These are phyloP conservation scores for Ptychochromis oligacanthus DNA, from an alignment of 2,113 vertebrate genomes.

Conservation along the genomic window DNA sequence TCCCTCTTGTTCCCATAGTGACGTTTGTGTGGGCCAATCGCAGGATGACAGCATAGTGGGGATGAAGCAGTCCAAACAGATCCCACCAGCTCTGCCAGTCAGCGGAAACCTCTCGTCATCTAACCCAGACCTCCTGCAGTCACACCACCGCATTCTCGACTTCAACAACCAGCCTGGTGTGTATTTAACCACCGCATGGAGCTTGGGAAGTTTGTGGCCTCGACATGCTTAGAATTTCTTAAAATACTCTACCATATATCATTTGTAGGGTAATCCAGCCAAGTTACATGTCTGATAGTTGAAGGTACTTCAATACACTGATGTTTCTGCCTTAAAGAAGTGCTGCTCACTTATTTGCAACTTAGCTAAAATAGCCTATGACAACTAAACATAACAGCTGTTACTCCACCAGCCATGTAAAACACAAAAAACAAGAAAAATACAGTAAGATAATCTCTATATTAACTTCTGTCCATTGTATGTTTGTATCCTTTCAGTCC, in stretches of 20 bases:
- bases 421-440: not conserved
- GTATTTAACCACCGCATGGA: constrained; percentile 9
- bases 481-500: constrained; percentile 73
- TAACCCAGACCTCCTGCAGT: constrained; percentile 95
- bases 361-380: no score
- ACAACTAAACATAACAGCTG: not conserved
- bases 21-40: constrained; percentile 96
- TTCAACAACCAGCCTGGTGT: constrained; percentile 95
- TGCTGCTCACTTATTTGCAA: no score
- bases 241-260: not conserved
- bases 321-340: no score
- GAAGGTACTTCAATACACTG: no score
- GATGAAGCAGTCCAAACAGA: constrained; percentile 94
- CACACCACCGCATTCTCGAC: constrained; percentile 97
- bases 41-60: constrained; percentile 99
- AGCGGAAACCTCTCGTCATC: constrained; percentile 95
- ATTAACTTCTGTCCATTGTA: constrained; percentile 48
- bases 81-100: constrained; percentile 92
- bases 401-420: not conserved
- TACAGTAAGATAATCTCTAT: not conserved
- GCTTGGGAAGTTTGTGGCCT: not conserved
- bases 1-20: constrained; percentile 80
- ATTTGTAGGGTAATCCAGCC: not conserved
- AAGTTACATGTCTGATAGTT: no score
- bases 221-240: not conserved